Evolutionary conservation across 2,888 invertebrate genomes (phyloP).

Genomic region (Sycophila texana): DNA sequence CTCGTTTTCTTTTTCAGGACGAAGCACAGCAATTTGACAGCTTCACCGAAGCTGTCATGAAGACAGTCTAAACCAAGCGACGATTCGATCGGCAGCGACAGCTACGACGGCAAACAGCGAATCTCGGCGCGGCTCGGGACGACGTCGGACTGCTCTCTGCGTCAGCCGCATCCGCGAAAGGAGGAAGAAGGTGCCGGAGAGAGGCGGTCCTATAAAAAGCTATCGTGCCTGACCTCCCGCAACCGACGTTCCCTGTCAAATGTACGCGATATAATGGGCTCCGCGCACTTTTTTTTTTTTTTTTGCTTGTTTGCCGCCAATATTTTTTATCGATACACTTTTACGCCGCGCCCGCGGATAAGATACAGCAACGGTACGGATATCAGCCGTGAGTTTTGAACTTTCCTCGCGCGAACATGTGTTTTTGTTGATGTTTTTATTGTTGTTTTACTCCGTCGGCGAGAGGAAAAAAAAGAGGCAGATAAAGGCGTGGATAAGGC

Average conservation of each 20-base stretch:
- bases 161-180: slow-evolving; percentile 22
- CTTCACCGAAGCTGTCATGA: not conserved
- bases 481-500: too few species aligned
- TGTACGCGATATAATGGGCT: slow-evolving; percentile 58
- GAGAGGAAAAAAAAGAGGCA: too few species aligned
- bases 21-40: not conserved
- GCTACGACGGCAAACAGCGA: slow-evolving; percentile 9
- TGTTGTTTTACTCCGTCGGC: too few species aligned
- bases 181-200: slow-evolving; percentile 42
- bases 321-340: not conserved
- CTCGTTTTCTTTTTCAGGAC: not conserved
- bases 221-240: slow-evolving; percentile 72
- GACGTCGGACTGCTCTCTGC: not conserved
- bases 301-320: not conserved
- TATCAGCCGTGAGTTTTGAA: too few species aligned
- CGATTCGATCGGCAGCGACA: slow-evolving; percentile 16
- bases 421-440: too few species aligned
- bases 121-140: not conserved
- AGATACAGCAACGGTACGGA: too few species aligned
- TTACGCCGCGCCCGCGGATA: not conserved
- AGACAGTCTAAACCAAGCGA: not conserved
- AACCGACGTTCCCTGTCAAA: slow-evolving; percentile 65
- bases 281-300: not conserved
- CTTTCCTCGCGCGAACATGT: slow-evolving; percentile 22
- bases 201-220: slow-evolving; percentile 69